phyloP scores from a whole-genome alignment of 1,140 invertebrate species.

The Drosophila rufa region DNA sequence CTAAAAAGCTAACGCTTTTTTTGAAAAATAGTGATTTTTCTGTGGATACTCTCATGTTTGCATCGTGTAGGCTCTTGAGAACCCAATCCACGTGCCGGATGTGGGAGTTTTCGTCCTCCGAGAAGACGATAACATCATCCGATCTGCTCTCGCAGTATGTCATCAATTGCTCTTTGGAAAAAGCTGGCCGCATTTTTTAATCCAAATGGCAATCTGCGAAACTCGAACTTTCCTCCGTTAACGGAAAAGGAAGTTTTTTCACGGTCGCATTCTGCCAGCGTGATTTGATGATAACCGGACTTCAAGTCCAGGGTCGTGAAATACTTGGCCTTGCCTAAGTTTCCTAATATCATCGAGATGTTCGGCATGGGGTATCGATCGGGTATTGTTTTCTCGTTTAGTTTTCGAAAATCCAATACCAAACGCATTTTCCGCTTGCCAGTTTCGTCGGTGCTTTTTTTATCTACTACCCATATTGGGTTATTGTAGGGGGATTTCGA shows the following conservation, averaged over 20 bases:
- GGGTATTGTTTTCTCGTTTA: no score
- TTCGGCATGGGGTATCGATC: no score
- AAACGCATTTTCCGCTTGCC: no score
- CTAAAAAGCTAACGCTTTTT: conserved; percentile 7
- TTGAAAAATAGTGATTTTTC: conserved; percentile 85
- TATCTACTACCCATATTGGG: no score
- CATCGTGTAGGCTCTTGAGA: not conserved
- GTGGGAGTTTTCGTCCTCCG: no score
- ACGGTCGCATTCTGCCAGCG: not conserved
- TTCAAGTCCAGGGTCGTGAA: conserved; percentile 5
- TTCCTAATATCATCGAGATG: not conserved
- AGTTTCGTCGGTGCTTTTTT: no score
- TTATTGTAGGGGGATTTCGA: no score
- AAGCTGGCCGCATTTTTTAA: no score
- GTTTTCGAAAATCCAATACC: no score
- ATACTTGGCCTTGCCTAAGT: not conserved
- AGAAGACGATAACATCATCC: conserved; percentile 24
- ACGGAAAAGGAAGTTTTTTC: conserved; percentile 1
- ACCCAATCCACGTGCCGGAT: conserved; percentile 21
- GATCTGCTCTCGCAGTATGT: conserved; percentile 2
- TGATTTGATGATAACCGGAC: conserved; percentile 19
- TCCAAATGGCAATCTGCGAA: no score
- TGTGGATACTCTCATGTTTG: conserved; percentile 53
- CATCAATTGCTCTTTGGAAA: conserved; percentile 18
- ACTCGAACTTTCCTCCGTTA: not conserved